Percentiles rank a stretch among this genome's conserved stretches.
phyloP scores from a whole-genome alignment of 2,113 vertebrate species.

The Sapayoa aenigma region DNA sequence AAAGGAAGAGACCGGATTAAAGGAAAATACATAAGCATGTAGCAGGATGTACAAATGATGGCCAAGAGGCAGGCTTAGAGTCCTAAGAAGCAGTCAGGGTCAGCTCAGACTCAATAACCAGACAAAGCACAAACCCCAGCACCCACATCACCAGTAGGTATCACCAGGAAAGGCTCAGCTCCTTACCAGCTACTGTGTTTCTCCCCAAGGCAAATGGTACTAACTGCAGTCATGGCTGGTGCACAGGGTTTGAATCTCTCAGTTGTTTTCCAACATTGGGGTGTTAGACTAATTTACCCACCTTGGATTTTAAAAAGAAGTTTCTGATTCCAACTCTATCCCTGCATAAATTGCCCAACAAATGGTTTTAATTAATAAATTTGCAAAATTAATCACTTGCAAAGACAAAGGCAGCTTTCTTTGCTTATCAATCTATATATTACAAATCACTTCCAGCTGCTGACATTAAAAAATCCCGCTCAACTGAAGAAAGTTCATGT shows the following conservation, averaged over 20 bases:
- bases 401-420: not conserved
- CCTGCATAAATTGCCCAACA: not conserved
- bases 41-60: not conserved
- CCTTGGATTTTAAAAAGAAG: not conserved
- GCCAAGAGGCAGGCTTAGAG: not conserved
- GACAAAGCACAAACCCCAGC: not conserved
- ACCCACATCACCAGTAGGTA: not conserved
- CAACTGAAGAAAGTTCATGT: not conserved
- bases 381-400: not conserved
- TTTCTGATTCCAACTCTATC: not conserved
- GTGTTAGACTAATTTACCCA: not conserved
- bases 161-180: not conserved
- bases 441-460: not conserved
- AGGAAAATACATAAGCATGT: not conserved
- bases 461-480: not conserved
- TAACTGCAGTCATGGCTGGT: not conserved
- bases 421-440: not conserved
- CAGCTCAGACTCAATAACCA: not conserved
- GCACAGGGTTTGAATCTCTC: not conserved
- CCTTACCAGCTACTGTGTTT: not conserved
- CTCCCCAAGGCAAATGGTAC: not conserved
- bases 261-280: accelerated
- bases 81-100: not conserved
- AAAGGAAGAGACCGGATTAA: not conserved
- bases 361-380: not conserved